Conservation (phyloP, 2,888 invertebrate genomes). For the Acrocyrtus sp. region DNA sequence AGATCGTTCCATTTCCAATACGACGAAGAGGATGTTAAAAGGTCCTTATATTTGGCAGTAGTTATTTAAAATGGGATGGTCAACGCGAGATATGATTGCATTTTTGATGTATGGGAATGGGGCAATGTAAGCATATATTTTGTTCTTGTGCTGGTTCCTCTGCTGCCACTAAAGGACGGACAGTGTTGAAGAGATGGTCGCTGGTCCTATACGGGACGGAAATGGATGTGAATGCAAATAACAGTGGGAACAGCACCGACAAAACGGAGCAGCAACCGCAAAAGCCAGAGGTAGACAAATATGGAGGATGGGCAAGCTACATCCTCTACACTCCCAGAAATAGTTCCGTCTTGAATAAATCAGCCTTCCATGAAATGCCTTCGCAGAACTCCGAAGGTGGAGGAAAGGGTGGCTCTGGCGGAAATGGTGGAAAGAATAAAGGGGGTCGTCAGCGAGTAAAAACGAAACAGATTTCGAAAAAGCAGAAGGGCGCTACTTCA, state of each 20-base stretch:
- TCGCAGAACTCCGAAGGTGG: constrained; percentile 5
- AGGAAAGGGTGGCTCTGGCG: constrained; percentile 6
- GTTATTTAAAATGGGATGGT: no score
- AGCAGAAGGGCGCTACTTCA: constrained; percentile 58
- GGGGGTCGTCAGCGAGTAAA: constrained; percentile 26
- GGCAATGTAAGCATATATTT: no score
- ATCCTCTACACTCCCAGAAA: constrained; percentile 39
- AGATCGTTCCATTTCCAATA: no score
- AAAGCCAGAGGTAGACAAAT: not conserved
- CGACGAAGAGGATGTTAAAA: no score
- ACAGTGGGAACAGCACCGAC: constrained; percentile 9
- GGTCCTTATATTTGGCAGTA: no score
- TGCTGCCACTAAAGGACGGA: constrained; percentile 74
- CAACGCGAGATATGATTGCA: no score
- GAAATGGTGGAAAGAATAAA: constrained; percentile 27
- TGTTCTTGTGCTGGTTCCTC: not conserved
- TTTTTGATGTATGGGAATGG: no score
- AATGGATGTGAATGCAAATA: constrained; percentile 66
- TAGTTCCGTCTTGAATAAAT: not conserved
- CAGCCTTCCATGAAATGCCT: not conserved
- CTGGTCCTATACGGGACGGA: constrained; percentile 91
- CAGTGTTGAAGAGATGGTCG: constrained; percentile 92
- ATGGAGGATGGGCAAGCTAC: constrained; percentile 28
- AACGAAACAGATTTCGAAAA: constrained; percentile 55
- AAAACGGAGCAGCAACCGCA: not conserved